Percentiles rank a stretch among this genome's conserved stretches.
phyloP scores from a whole-genome alignment of 2,888 invertebrate species.

The Mactromeris polynyma region DNA sequence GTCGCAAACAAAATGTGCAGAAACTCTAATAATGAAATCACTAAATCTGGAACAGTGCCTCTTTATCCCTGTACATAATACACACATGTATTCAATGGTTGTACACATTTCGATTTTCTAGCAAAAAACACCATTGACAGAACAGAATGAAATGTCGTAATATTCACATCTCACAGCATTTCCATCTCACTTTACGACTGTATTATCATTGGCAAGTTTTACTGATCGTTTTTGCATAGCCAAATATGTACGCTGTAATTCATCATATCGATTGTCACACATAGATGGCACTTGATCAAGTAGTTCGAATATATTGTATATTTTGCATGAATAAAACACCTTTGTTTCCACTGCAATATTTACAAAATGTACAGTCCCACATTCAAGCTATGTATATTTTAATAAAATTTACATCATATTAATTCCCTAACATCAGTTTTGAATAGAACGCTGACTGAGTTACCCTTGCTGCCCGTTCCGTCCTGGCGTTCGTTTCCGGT shows the following conservation, averaged over 20 bases:
- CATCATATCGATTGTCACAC: too few relatives aligned
- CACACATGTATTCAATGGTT: too few relatives aligned
- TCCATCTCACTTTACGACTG: not conserved
- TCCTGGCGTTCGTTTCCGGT: not conserved
- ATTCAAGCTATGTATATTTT: slow-evolving; percentile 26
- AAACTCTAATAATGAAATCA: too few relatives aligned
- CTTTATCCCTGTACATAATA: too few relatives aligned
- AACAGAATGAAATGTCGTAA: not conserved
- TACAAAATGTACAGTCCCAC: not conserved
- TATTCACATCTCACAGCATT: not conserved
- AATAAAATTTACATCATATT: slow-evolving; percentile 34
- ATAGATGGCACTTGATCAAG: too few relatives aligned
- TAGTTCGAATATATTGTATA: too few relatives aligned
- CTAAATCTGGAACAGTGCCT: too few relatives aligned
- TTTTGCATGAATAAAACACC: too few relatives aligned
- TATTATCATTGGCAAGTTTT: not conserved
- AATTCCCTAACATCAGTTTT: not conserved
- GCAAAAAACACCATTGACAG: not conserved
- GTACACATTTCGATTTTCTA: not conserved
- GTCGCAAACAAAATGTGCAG: too few relatives aligned
- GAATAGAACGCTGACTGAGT: not conserved
- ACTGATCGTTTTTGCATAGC: not conserved
- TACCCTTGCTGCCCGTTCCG: slow-evolving; percentile 19
- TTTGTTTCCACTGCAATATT: too few relatives aligned
- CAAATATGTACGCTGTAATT: too few relatives aligned